Base-by-base conservation (phyloP, 1,140 invertebrate genomes). In the Agrilus planipennis region DNA sequence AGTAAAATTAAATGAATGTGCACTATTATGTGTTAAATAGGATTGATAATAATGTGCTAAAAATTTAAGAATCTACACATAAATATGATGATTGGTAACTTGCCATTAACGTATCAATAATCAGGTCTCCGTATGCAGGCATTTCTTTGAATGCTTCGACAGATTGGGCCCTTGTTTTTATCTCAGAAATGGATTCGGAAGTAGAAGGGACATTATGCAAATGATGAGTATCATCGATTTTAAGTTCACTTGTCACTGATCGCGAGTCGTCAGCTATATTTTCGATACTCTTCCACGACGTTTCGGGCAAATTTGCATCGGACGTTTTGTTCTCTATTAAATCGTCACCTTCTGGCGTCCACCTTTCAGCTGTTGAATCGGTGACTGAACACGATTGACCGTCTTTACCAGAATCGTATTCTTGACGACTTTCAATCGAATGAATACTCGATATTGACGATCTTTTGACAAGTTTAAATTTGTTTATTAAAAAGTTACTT, bases 61-160 rank as follows among this genome's bases (percentile, higher is more conserved):
- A 7, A 12, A 27, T 27, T 27, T 7, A 7, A 27, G 7, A 27
- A 27, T 9, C n/a, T n/a, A n/a, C n/a, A n/a, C n/a, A 27, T 27
- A 7, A 27, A 27, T 27, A 9, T 7, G 7, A 27, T 12, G 12
- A 27, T 27, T 9, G 12, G 7, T 27, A 9, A 45, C 22, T 52
- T 50, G 57, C 60, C 58, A 61, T 57, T 54, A 57, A 47, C 41
- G 58, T 51, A 45, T 67, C 66, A 50, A 68, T 54, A 36, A 67
- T 67, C 42, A 69, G 54, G 50, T 67, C 63, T 37, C 67, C 68
- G 50, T 67, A 69, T 42, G 65, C 65, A 30, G 67, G 65, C 66
- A 69, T 69, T 35, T 53, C 46, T 42, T 51, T 47, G 22, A 61
- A 44, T 40, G 49, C 47, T 42, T 58, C 57, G 27, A 59, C 48